Evolutionary conservation across 2,113 vertebrate genomes (phyloP).

Genomic region (Hiodon tergisus): DNA sequence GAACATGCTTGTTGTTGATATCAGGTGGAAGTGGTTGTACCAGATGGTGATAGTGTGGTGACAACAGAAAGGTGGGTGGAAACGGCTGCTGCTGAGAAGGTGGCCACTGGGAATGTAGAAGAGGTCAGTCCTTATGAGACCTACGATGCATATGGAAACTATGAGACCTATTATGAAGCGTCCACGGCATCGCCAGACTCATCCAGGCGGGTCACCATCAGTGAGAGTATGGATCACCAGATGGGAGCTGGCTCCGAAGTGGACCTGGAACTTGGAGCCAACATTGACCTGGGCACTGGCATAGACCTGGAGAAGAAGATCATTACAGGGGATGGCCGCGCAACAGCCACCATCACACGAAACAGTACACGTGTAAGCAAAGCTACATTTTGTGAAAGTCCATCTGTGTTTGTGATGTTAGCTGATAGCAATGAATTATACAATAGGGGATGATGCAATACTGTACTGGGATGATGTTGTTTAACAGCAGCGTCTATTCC

Average conservation of each 20-base stretch:
- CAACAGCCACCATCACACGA: conserved; percentile 30
- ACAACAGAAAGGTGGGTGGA: background rate
- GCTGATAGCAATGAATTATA: background rate
- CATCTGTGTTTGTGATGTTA: background rate
- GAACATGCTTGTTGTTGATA: background rate
- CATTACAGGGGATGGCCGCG: conserved; percentile 34
- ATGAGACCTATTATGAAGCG: conserved; percentile 51
- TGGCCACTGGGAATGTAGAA: conserved; percentile 17
- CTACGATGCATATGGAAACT: conserved; percentile 46
- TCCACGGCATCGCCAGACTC: conserved; percentile 37
- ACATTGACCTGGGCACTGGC: conserved; percentile 39
- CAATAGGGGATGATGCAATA: background rate
- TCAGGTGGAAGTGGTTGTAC: conserved; percentile 23
- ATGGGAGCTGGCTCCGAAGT: conserved; percentile 26
- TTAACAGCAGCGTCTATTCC: background rate
- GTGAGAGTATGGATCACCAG: conserved; percentile 17
- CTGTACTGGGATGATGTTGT: background rate
- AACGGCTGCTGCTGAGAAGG: background rate
- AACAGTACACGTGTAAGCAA: conserved; percentile 44
- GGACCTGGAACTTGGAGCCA: conserved; percentile 39
- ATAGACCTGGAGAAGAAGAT: conserved; percentile 33
- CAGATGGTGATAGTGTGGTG: conserved; percentile 7
- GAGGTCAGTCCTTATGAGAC: conserved; percentile 35
- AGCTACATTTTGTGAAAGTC: background rate
- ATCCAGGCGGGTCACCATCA: conserved; percentile 34